Base-by-base conservation (phyloP, 1,140 invertebrate genomes). In the Ylistrum balloti region DNA sequence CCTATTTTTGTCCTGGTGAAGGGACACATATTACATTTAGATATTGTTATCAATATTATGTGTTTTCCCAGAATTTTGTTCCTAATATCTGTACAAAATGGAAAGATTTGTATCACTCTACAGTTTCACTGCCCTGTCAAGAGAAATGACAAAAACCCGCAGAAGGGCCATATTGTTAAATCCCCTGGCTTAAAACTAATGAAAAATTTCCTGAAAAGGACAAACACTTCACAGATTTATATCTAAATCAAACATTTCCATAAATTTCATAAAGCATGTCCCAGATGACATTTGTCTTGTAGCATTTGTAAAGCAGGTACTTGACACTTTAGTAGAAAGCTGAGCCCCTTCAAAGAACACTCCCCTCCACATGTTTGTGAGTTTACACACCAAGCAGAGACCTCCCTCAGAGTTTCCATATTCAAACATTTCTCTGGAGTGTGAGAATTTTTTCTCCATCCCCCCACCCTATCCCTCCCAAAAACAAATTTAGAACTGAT, bases 241-340 rank as follows among this genome's bases (percentile, higher is more conserved):
- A 74, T 74, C 56, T 74, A 74, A 74, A 74, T 74, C 56, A 74
- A 74, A 74, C 56, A 74, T 74, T 74, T 74, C 56, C 56, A 74
- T 74, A 74, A 74, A 74, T 74, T 74, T 74, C 22, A 74, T 74
- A 74, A 74, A 74, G 56, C 56, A 28, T 28, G 22, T 5, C n/a
- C 17, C 0, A n/a, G 22, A 7, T 74, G 56, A 74, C 5, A 74
- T 74, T n/a, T 1, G 20, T 74, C 56, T 74, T 28, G 56, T 74
- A 28, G 1, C 5, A 11, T 74, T 74, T 74, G 56, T 74, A 74
- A 28, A n/a, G 56, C 22, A 28, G 56, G 56, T 74, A 74, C 56
- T 74, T 74, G 20, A 74, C 9, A 74, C 3, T n/a, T 1, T 28
- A 74, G 56, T 28, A 74, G 56, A 74, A 74, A 74, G 56, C 28